Evolutionary conservation across 2,797 vertebrate genomes (phyloP), one percentile per base, ranked within the genome.

Genomic region (Phataginus tetradactyla): DNA sequence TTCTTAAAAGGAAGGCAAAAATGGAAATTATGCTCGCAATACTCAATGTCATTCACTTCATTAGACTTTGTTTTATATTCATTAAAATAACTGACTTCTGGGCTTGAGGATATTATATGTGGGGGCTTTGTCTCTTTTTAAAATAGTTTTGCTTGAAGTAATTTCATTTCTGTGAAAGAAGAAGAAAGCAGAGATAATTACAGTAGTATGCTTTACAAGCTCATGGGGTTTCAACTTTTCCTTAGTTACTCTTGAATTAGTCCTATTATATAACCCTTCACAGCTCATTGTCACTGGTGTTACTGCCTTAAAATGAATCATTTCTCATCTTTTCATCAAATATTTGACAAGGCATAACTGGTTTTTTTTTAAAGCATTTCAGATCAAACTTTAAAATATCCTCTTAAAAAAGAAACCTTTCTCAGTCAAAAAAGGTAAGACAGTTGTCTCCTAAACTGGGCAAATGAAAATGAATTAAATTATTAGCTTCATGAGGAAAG

Each of bases 291-390:
- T 68, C 93, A 95, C 86, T 0, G 9, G 59, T 39, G 17, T 86
- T 94, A 45, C 78, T 96, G 29, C 4, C 74, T 91, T 95, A 81
- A 98, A 97, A 98, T 93, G 79, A 98, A 86, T 49, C 74, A 92
- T 80, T 83, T 86, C 78, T 96, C 80, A 74, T 96, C 77, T 93
- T 97, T 13, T 55, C 72, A 94, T 75, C 57, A 45, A 97, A 94
- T 96, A 79, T 29, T 68, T 97, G 55, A 92, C 20, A 34, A 53
- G 75, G 81, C 42, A 71, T 29, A 80, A 86, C 49, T 93, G 4
- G 37, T 81, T 96, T 97, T 84, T 69, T 66, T 86, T 91, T 78
- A 68, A 93, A 86, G 49, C 23, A 94, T 96, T 83, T 80, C 12
- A 94, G 88, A 91, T 71, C 37, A 94, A 91, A 85, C 3, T 68